phyloP scores from a whole-genome alignment of 2,888 invertebrate genomes.

The Dendrolimus pini region DNA sequence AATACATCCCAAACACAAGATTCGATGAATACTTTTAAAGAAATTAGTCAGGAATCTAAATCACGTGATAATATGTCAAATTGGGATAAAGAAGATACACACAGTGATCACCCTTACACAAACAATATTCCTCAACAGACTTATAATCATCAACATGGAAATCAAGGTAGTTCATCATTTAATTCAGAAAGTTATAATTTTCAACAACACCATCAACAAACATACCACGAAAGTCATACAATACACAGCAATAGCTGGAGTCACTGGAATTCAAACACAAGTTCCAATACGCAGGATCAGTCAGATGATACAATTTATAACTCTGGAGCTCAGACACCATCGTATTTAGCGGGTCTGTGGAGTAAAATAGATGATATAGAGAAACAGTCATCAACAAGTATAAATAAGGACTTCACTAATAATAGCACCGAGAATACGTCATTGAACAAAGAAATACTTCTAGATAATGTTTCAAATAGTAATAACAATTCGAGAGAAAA shows the following conservation, averaged over 20 bases:
- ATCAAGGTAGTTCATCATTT: neutral
- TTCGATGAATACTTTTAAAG: neutral
- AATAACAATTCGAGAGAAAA: slow-evolving; percentile 2
- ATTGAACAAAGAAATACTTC: neutral
- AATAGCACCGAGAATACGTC: neutral
- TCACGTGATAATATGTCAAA: neutral
- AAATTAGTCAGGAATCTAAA: neutral
- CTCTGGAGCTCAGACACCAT: neutral
- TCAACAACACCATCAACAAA: neutral
- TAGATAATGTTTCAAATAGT: slow-evolving; percentile 1
- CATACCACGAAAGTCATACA: neutral
- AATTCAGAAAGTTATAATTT: neutral
- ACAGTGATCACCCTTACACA: slow-evolving; percentile 7
- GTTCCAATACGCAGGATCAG: neutral
- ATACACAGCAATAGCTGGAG: neutral
- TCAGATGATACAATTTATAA: neutral
- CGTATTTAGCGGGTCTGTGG: slow-evolving; percentile 25
- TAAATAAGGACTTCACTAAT: slow-evolving; percentile 1
- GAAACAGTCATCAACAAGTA: slow-evolving; percentile 14
- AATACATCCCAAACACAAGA: neutral
- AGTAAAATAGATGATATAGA: slow-evolving; percentile 24
- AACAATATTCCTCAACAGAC: slow-evolving; percentile 5
- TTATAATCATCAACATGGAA: neutral
- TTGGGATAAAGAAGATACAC: neutral
- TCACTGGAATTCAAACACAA: neutral